A percentile compares a stretch with the other conserved stretches of the same genome.
Conservation (phyloP, 1,140 invertebrate genomes). For the Cataglyphis hispanica region DNA sequence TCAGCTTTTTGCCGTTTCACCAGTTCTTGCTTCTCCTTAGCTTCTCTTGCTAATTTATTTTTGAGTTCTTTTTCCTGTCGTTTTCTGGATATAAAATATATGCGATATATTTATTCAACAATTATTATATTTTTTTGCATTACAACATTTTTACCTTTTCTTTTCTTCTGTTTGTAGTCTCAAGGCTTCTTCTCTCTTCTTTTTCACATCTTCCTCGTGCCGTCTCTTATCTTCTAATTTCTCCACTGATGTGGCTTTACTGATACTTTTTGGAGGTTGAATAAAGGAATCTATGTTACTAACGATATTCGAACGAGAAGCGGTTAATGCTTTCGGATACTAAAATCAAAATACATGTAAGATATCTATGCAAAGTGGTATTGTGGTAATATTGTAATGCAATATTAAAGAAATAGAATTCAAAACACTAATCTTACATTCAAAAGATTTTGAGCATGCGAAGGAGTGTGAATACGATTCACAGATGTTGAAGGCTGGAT, state of each 20-base stretch:
- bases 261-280: constrained; percentile 70
- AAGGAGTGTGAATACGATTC: constrained; percentile 79
- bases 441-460: constrained; percentile 49
- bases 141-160: constrained; percentile 79
- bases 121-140: not conserved
- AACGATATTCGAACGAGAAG: constrained; percentile 78
- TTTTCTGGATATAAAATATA: constrained; percentile 78
- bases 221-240: constrained; percentile 79
- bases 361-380: not conserved
- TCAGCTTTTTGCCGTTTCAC: constrained; percentile 84
- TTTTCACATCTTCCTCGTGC: constrained; percentile 80
- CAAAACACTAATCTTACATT: constrained; percentile 59
- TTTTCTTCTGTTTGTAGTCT: constrained; percentile 86
- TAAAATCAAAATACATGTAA: constrained; percentile 68
- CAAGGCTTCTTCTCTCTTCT: constrained; percentile 84
- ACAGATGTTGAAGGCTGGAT: constrained; percentile 76
- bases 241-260: constrained; percentile 77
- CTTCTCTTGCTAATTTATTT: constrained; percentile 87
- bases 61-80: constrained; percentile 88
- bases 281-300: constrained; percentile 80
- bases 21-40: constrained; percentile 85
- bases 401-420: constrained; percentile 7
- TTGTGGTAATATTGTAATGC: not conserved
- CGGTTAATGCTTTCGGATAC: constrained; percentile 78
- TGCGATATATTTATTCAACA: not conserved